Base-by-base conservation (phyloP, 2,888 invertebrate species). In the Drosophila nr. medialis region DNA sequence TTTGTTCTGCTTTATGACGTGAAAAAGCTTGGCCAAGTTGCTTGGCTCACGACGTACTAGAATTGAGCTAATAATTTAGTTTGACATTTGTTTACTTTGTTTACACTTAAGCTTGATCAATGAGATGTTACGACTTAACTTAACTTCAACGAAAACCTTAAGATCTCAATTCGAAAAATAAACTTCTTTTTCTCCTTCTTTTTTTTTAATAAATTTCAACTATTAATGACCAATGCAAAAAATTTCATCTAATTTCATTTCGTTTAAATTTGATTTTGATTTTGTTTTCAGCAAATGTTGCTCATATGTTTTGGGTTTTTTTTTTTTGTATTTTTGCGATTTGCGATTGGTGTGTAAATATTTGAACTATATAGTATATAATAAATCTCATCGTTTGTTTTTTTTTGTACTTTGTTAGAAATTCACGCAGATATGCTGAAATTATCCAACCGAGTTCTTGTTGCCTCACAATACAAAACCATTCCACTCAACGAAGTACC, bases 331-430 rank as follows among this genome's bases (percentile, higher is more conserved):
- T 55, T 21, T 61, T 29, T 55, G 30, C 30, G 30, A 30, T 30
- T 29, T 65, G 51, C 72, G 40, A 65, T 67, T 51, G 36, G 38
- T 72, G 63, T 77, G 58, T 85, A 80, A 80, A 83, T 83, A 87
- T 83, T 87, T 83, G 80, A 87, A 75, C 83, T 83, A 83, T 74
- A 74, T 78, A 77, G 55, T 71, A 56, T 59, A 24, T 45, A 80
- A 77, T 75, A 78, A 83, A 80, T 84, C 67, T 67, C 68, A 71
- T 77, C 45, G 45, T 45, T 55, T 36, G 53, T 51, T 66, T 67
- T 87, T 87, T 65, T 87, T 85, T 89, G 89, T 86, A 89, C 89
- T 89, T 84, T 86, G 89, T 82, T 86, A 89, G 89, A 89, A 89
- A 86, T 86, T 89, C 82, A 81, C 72, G 84, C 89, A 85, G 84